Conservation (phyloP, 2,113 vertebrate genomes). For the Corythaixoides concolor region DNA sequence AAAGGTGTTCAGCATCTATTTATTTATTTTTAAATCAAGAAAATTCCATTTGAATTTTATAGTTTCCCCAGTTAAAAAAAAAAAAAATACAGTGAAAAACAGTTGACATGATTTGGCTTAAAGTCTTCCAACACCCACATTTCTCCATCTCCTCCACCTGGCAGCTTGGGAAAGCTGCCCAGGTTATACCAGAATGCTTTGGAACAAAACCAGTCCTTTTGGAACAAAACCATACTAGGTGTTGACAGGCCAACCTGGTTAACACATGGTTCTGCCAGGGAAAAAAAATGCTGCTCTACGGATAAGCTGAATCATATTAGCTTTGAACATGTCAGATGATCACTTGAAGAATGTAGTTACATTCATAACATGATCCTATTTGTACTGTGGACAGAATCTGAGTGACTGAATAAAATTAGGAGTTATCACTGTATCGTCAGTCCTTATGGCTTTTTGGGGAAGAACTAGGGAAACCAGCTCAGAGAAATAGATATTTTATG, state of each 20-base stretch:
- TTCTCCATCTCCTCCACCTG: conserved; percentile 55
- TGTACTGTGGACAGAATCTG: background rate
- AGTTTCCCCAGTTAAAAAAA: background rate
- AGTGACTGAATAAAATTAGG: background rate
- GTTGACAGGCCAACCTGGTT: conserved; percentile 69
- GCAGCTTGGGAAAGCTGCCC: conserved; percentile 61
- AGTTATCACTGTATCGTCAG: background rate
- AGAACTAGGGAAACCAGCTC: background rate
- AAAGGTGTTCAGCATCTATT: background rate
- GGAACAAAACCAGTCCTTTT: conserved; percentile 42
- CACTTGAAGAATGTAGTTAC: background rate
- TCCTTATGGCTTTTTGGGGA: background rate
- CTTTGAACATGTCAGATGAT: conserved; percentile 26
- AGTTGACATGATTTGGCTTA: conserved; percentile 24
- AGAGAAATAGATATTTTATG: background rate
- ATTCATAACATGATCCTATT: background rate
- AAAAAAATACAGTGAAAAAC: conserved; percentile 1
- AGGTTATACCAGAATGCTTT: conserved; percentile 63
- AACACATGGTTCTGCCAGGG: conserved; percentile 54
- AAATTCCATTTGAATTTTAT: conserved; percentile 22
- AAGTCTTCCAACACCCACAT: conserved; percentile 16
- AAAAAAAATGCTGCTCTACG: background rate
- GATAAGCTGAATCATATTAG: conserved; percentile 43
- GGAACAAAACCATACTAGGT: conserved; percentile 27
- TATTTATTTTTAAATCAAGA: conserved; percentile 33